Evolutionary conservation across 2,888 invertebrate genomes (phyloP).

Genomic region (Luperina nickerlii): DNA sequence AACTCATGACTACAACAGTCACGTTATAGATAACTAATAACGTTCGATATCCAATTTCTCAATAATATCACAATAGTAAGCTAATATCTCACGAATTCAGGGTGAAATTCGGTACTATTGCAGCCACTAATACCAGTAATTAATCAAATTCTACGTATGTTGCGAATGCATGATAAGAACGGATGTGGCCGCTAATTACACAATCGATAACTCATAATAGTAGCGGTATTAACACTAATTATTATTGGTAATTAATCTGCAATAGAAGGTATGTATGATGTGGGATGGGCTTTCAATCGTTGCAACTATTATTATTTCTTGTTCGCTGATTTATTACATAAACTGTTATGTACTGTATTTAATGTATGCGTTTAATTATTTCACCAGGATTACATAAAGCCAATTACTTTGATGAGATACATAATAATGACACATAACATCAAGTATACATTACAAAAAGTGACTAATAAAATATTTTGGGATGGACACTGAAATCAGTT

Average conservation of each 20-base stretch:
- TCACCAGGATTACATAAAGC: too few species aligned
- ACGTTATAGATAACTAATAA: conserved; percentile 1
- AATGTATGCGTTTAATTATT: too few species aligned
- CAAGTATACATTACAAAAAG: too few species aligned
- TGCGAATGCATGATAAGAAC: conserved; percentile 6
- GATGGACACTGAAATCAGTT: not conserved
- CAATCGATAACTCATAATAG: not conserved
- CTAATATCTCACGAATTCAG: conserved; percentile 31
- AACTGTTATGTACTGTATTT: too few species aligned
- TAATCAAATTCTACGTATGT: conserved; percentile 29
- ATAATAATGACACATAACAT: too few species aligned
- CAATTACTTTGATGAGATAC: too few species aligned
- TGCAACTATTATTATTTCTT: not conserved
- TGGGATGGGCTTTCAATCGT: not conserved
- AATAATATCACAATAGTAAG: conserved; percentile 23
- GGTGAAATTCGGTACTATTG: not conserved
- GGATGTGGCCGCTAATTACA: not conserved
- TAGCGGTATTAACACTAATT: not conserved
- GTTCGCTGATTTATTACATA: too few species aligned
- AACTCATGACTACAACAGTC: not conserved
- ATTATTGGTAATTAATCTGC: not conserved
- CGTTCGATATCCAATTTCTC: conserved; percentile 14
- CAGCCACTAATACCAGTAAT: conserved; percentile 35
- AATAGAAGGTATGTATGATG: not conserved
- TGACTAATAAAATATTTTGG: not conserved